phyloP scores from a whole-genome alignment of 2,888 invertebrate species.

The Sepiola atlantica region DNA sequence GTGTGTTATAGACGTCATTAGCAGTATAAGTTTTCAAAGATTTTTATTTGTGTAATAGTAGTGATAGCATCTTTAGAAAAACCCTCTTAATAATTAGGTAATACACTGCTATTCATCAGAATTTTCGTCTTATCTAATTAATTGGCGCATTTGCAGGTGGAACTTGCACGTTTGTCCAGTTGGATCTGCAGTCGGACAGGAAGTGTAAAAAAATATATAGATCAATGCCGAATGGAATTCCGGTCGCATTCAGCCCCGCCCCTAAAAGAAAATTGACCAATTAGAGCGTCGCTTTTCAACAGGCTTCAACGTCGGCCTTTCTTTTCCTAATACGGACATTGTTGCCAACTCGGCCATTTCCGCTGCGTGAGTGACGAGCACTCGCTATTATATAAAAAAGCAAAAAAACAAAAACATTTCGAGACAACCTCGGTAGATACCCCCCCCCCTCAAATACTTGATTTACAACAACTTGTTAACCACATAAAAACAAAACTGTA shows the following conservation, averaged over 20 bases:
- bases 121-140: neutral
- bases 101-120: neutral
- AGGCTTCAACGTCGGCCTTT: neutral
- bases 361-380: neutral
- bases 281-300: neutral
- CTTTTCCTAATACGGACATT: constrained; percentile 32
- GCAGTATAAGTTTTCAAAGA: neutral
- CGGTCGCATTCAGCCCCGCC: neutral
- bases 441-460: neutral
- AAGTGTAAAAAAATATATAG: neutral
- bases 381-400: neutral
- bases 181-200: neutral
- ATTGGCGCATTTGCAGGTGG: neutral
- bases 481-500: neutral
- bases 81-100: neutral
- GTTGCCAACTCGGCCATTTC: neutral
- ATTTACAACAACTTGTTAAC: neutral
- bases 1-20: too few species aligned
- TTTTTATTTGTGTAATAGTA: neutral
- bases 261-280: neutral
- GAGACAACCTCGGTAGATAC: neutral
- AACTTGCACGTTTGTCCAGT: neutral
- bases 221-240: neutral
- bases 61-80: neutral
- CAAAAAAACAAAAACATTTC: neutral